phyloP scores from a whole-genome alignment of 2,888 invertebrate genomes.

The Platycnemis pennipes region DNA sequence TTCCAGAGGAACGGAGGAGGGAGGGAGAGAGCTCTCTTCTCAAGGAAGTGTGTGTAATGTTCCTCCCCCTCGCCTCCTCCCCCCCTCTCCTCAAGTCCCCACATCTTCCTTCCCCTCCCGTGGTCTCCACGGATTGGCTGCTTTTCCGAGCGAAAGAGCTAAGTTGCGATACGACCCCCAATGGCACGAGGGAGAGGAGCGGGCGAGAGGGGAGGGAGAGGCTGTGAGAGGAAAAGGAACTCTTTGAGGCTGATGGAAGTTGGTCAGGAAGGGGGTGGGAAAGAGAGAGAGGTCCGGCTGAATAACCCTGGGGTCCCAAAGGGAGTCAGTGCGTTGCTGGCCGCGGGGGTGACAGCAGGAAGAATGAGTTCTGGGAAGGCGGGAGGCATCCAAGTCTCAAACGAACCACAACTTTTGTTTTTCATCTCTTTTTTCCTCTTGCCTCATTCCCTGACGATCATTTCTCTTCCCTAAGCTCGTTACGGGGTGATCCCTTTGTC shows the following conservation, averaged over 20 bases:
- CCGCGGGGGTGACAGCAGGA: not conserved
- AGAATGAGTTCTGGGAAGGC: not conserved
- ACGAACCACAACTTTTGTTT: not conserved
- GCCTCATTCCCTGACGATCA: not conserved
- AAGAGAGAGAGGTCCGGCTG: not conserved
- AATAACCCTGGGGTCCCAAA: not conserved
- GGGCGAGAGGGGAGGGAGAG: not conserved
- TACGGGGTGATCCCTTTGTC: not conserved
- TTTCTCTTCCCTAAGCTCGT: not conserved
- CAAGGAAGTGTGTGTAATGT: not conserved
- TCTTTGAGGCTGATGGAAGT: not conserved
- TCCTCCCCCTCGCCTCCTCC: not conserved
- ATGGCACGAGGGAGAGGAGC: constrained; percentile 23
- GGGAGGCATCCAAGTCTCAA: not conserved
- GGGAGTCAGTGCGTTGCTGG: not conserved
- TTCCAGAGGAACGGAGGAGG: not conserved
- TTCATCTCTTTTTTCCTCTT: not conserved
- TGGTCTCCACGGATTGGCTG: constrained; percentile 12
- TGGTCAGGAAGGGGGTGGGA: not conserved
- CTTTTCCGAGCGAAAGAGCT: constrained; percentile 7
- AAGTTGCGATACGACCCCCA: constrained; percentile 48
- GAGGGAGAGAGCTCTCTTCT: not conserved
- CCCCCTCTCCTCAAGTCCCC: not conserved
- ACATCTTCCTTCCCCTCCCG: not conserved
- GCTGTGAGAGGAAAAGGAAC: not conserved